These are phyloP conservation scores for Oreochromis tanganicae DNA, from an alignment of 2,113 vertebrate species.

Conservation along the genomic window DNA sequence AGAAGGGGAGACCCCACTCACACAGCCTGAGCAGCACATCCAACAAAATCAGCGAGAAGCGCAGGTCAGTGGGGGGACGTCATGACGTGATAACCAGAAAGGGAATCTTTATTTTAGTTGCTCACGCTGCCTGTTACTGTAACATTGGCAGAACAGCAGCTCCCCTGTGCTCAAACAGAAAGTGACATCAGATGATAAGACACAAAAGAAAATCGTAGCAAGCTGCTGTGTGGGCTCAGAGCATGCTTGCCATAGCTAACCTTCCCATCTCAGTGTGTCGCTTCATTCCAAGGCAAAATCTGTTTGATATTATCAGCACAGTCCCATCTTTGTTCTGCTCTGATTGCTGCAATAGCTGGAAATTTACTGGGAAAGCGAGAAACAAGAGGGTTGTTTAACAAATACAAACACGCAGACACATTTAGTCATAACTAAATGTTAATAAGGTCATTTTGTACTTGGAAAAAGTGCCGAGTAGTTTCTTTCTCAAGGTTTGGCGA, in stretches of 20 bases:
- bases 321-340: slow-evolving; percentile 15
- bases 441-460: neutral
- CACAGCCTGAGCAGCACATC: neutral
- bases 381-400: neutral
- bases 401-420: neutral
- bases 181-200: neutral
- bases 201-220: neutral
- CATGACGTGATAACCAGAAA: neutral
- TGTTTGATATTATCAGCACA: slow-evolving; percentile 24
- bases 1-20: slow-evolving; percentile 19
- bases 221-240: slow-evolving; percentile 12
- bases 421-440: neutral
- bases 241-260: slow-evolving; percentile 13
- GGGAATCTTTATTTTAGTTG: neutral
- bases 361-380: neutral
- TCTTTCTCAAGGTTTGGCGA: neutral
- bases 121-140: neutral
- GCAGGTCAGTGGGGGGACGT: slow-evolving; percentile 17
- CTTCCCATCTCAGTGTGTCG: slow-evolving; percentile 10
- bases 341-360: neutral
- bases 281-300: neutral
- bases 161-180: neutral
- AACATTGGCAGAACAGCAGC: neutral
- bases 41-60: slow-evolving; percentile 13
- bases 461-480: neutral